Base-by-base conservation (phyloP, 2,113 vertebrate species). In the Mesoclemmys tuberculata region DNA sequence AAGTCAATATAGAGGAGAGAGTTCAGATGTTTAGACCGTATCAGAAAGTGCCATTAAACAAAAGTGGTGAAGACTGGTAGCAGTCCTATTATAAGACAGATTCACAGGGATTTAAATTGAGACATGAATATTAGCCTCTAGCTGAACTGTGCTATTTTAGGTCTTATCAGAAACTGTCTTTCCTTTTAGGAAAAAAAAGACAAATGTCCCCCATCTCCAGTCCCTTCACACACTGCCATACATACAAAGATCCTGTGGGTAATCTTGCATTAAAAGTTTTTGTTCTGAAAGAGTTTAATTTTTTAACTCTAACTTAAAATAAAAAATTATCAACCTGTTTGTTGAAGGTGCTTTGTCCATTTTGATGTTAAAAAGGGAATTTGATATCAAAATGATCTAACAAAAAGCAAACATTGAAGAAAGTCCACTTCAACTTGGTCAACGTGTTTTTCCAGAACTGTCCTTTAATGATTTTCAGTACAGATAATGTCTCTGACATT, bases 191-290 rank as follows among this genome's bases (percentile, higher is more conserved):
- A 75, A 54, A 18, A 49, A 27, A 54, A 54, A 27, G 8, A 14
- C 1, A 19, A 44, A 6, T 2, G 19, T 54, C 31, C 41, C 74
- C 27, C 27, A 0, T 7, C 82, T 29, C 1, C 0, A 24, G 64
- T 87, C 84, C 81, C 61, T n/a, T 71, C n/a, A 80, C 11, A 24
- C 22, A 41, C 19, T 46, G 56, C 4, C 44, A 41, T 24, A 27
- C 0, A 2, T 13, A 38, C 71, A n/a, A 41, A 85, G 55, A 41
- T 46, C 13, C 41, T 7, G 2, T 77, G 24, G 26, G 21, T 26
- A 46, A 77, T 29, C 12, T 24, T 44, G 74, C 41, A 46, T 77
- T 46, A 77, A 77, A 71, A 38, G n/a, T 71, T 68, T 26, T 38
- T 75, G 18, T n/a, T 38, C 16, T 31, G 31, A 35, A 35, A 68